Evolutionary conservation across 2,888 invertebrate species (phyloP).

Genomic region (Agapetus fuscipes): DNA sequence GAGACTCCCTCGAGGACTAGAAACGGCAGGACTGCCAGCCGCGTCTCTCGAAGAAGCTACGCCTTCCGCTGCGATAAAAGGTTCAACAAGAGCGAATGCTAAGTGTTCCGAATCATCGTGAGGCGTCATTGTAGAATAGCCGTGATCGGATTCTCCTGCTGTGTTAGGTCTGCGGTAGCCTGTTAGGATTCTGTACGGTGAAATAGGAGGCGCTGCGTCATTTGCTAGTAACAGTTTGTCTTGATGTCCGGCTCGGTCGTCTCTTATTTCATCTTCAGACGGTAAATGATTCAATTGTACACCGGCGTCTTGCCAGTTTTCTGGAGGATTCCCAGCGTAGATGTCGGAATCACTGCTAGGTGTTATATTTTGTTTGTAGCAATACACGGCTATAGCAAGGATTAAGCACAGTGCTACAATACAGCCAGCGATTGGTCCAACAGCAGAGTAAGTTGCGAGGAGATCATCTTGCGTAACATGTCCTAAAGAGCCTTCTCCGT

Average conservation of each 20-base stretch:
- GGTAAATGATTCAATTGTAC: conserved; percentile 67
- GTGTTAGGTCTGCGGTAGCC: conserved; percentile 68
- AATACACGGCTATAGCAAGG: conserved; percentile 74
- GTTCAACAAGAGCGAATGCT: conserved; percentile 61
- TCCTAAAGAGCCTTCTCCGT: conserved; percentile 59
- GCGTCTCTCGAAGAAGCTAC: conserved; percentile 4
- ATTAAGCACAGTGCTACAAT: conserved; percentile 73
- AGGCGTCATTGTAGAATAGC: conserved; percentile 90
- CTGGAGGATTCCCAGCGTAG: conserved; percentile 34
- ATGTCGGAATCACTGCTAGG: conserved; percentile 41
- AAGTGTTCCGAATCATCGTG: conserved; percentile 83
- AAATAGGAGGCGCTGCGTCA: conserved; percentile 61
- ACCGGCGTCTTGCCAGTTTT: conserved; percentile 46
- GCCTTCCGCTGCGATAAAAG: conserved; percentile 33
- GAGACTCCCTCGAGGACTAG: conserved; percentile 31
- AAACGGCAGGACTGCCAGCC: conserved; percentile 24
- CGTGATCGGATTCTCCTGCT: conserved; percentile 83
- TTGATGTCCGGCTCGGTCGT: conserved; percentile 52
- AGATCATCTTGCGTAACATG: conserved; percentile 39
- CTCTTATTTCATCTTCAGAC: conserved; percentile 55
- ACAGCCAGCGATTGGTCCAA: conserved; percentile 81
- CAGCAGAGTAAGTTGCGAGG: conserved; percentile 54
- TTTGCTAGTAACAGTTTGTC: conserved; percentile 53
- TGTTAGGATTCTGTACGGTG: conserved; percentile 79
- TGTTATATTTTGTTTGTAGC: conserved; percentile 61